Evolutionary conservation across 2,113 vertebrate genomes (phyloP).

Genomic region (Pholis gunnellus): DNA sequence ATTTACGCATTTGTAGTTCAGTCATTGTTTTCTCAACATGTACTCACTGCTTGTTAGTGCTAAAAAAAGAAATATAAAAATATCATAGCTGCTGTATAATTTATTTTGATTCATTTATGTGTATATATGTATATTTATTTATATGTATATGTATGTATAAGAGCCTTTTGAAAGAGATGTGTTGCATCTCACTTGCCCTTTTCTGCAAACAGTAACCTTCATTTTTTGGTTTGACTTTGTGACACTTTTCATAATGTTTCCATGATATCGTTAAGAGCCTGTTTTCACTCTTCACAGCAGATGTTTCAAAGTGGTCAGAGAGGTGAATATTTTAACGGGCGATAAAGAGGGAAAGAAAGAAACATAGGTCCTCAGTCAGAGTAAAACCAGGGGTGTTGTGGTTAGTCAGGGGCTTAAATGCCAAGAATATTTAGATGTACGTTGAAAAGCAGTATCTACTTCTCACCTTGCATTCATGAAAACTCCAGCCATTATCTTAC

Average conservation of each 20-base stretch:
- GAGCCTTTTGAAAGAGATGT: neutral
- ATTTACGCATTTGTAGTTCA: neutral
- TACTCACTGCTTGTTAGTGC: neutral
- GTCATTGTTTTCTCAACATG: neutral
- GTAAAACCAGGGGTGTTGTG: neutral
- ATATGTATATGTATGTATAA: too few relatives aligned
- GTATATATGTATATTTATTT: too few relatives aligned
- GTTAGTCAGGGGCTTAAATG: neutral
- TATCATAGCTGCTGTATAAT: neutral
- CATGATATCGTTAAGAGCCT: neutral
- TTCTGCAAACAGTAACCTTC: neutral
- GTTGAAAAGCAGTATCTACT: neutral
- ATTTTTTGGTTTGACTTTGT: neutral
- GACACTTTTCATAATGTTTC: neutral
- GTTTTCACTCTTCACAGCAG: neutral
- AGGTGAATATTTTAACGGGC: neutral
- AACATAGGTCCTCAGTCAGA: neutral
- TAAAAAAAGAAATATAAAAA: neutral
- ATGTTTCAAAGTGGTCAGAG: neutral
- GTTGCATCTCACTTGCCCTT: neutral
- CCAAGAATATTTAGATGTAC: neutral
- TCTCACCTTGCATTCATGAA: conserved; percentile 11
- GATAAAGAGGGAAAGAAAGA: neutral
- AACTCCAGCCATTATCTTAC: conserved; percentile 1
- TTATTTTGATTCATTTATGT: neutral